These are phyloP conservation scores for Zaprionus inermis DNA, from an alignment of 1,140 invertebrate species.

Conservation along the genomic window DNA sequence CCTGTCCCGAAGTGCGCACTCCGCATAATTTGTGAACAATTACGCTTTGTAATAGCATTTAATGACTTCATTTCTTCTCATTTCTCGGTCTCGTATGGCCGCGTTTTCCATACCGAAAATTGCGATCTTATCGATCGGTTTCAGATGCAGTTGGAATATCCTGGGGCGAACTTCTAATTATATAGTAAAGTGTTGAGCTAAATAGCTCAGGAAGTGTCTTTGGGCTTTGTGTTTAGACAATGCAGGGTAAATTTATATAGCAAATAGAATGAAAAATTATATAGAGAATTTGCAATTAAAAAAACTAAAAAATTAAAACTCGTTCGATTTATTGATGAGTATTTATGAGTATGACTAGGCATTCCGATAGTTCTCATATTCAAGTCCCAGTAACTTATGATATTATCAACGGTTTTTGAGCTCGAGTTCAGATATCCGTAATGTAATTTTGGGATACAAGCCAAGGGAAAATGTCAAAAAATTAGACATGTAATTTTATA, in stretches of 20 bases:
- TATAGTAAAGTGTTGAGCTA: background rate
- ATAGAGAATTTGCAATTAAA: background rate
- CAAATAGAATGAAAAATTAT: rapidly evolving
- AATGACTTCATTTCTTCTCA: slow-evolving; percentile 74
- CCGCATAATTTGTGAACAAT: slow-evolving; percentile 78
- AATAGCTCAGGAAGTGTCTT: background rate
- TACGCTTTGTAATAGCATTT: slow-evolving; percentile 82
- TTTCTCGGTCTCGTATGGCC: background rate
- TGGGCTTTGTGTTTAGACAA: background rate
- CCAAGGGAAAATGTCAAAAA: too few relatives aligned
- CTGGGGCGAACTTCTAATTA: background rate
- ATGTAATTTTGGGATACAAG: too few relatives aligned
- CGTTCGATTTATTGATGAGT: background rate
- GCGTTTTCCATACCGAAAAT: slow-evolving; percentile 52
- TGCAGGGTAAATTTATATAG: background rate
- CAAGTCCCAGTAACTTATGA: too few relatives aligned
- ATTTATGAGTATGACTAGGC: too few relatives aligned
- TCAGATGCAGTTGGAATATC: background rate
- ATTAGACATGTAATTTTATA: too few relatives aligned
- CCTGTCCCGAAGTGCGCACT: too few relatives aligned
- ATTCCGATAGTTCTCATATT: too few relatives aligned
- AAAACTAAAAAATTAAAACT: too few relatives aligned
- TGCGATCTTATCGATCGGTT: slow-evolving; percentile 52
- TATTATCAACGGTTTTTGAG: too few relatives aligned
- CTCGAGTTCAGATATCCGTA: too few relatives aligned